These are phyloP conservation scores for Bujurquina vittata DNA, from an alignment of 2,113 vertebrate species.

Conservation along the genomic window DNA sequence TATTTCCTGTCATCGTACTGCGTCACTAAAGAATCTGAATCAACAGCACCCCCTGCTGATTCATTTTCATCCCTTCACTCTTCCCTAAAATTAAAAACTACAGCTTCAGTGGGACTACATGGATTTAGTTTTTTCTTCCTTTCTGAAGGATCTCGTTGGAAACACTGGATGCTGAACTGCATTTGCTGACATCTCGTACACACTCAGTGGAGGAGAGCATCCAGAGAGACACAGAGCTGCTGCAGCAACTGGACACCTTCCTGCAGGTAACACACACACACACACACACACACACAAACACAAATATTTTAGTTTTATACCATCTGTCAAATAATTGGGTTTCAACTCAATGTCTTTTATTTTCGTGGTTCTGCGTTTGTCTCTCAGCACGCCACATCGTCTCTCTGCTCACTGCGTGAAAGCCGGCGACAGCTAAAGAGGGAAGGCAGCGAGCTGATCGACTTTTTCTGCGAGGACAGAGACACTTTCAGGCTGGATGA, in stretches of 20 bases:
- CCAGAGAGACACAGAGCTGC: constrained; percentile 56
- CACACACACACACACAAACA: not conserved
- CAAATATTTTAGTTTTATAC: not conserved
- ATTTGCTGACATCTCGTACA: constrained; percentile 43
- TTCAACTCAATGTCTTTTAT: not conserved
- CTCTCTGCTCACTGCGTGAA: constrained; percentile 29
- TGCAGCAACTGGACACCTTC: constrained; percentile 62
- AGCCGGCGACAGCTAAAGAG: constrained; percentile 51
- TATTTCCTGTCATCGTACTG: not conserved
- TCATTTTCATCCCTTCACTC: not conserved
- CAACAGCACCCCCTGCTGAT: not conserved
- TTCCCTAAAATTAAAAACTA: not conserved
- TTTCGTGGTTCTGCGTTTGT: not conserved
- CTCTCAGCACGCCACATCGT: constrained; percentile 29
- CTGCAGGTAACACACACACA: constrained; percentile 54
- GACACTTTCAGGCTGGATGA: constrained; percentile 63
- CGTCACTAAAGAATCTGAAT: not conserved
- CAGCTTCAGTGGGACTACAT: not conserved
- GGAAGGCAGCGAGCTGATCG: constrained; percentile 47
- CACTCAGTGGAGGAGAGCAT: constrained; percentile 57
- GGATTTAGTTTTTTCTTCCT: not conserved
- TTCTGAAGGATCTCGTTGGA: constrained; percentile 58
- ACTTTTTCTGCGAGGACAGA: constrained; percentile 73
- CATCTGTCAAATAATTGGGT: too few relatives aligned
- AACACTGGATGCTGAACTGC: constrained; percentile 61